Evolutionary conservation across 2,888 invertebrate genomes (phyloP), one percentile per base, ranked within the genome.

Genomic region (Nomada ruficornis): DNA sequence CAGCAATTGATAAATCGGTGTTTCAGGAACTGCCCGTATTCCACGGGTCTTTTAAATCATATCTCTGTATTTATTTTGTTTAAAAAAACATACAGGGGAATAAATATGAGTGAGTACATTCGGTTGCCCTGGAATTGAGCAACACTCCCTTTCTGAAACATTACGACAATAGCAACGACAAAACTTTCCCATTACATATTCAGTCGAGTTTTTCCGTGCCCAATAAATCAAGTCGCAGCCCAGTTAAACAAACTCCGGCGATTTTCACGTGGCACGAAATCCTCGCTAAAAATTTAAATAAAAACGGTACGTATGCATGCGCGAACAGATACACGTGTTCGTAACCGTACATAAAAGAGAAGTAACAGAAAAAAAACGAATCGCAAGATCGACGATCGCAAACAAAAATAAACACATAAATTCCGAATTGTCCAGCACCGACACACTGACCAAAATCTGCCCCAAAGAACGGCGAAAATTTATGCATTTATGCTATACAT

Each of bases 381-480:
- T 67, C 52, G 20, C 50, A 42, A 36, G 50, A 78, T 71, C 65
- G 79, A 65, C 42, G 69, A 57, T 72, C 44, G 59, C 42, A 50
- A 77, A 77, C 82, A 74, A 83, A 83, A 77, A 77, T 75, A 74
- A 69, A 62, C 29, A 54, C 67, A 77, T 82, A 82, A 83, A 81
- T 82, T 55, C 13, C 13, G 20, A 18, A 11, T 47, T 9, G 73
- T 67, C 62, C 69, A 20, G 20, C 29, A 11, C 15, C 70, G 82
- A 63, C 74, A 77, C 62, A 71, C 44, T 77, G 82, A 74, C 77
- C 77, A 83, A 82, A 83, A 77, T 77, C 67, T 54, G 36, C 64
- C 73, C 36, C 67, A 36, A 80, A 71, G 52, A 50, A 4, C 20
- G 10, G 13, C 29, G 72, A 62, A 54, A 74, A 77, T 82, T 82